phyloP scores from a whole-genome alignment of 1,140 invertebrate species.

The Daktulosphaira vitifoliae region DNA sequence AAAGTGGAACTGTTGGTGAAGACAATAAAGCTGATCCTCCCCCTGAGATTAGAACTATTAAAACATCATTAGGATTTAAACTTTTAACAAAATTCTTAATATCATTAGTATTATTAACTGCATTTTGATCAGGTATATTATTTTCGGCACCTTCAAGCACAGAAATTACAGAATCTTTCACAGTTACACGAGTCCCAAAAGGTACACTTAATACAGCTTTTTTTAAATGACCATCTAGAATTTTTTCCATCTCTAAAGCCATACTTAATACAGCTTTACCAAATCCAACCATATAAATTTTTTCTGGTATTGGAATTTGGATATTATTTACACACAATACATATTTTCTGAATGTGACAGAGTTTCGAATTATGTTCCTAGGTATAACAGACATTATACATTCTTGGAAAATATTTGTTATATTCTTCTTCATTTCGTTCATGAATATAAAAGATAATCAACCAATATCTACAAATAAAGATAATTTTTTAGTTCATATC shows the following conservation, averaged over 20 bases:
- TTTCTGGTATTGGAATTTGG: slow-evolving; percentile 39
- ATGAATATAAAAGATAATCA: too few species aligned
- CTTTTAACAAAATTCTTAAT: slow-evolving; percentile 59
- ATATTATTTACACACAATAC: neutral
- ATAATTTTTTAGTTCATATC: too few species aligned
- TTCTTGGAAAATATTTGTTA: neutral
- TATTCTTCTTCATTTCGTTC: slow-evolving; percentile 3
- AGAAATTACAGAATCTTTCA: slow-evolving; percentile 38
- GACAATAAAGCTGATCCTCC: slow-evolving; percentile 88
- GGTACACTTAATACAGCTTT: slow-evolving; percentile 39
- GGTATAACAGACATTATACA: slow-evolving; percentile 4
- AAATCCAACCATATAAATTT: slow-evolving; percentile 69
- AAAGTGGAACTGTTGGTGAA: slow-evolving; percentile 62
- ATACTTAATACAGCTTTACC: slow-evolving; percentile 88
- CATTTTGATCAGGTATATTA: slow-evolving; percentile 53
- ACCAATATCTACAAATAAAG: too few species aligned
- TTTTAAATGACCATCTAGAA: slow-evolving; percentile 35
- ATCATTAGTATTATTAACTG: slow-evolving; percentile 56
- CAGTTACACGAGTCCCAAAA: slow-evolving; percentile 28
- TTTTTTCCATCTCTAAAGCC: slow-evolving; percentile 54
- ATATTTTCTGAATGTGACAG: neutral
- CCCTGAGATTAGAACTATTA: slow-evolving; percentile 76
- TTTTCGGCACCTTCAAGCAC: slow-evolving; percentile 50
- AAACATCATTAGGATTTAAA: slow-evolving; percentile 57
- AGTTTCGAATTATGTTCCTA: neutral